Percentiles rank a stretch among this genome's conserved stretches.
Conservation (phyloP, 37 sponge, comb jelly and placozoan genomes). For the Halichondria panicea region DNA sequence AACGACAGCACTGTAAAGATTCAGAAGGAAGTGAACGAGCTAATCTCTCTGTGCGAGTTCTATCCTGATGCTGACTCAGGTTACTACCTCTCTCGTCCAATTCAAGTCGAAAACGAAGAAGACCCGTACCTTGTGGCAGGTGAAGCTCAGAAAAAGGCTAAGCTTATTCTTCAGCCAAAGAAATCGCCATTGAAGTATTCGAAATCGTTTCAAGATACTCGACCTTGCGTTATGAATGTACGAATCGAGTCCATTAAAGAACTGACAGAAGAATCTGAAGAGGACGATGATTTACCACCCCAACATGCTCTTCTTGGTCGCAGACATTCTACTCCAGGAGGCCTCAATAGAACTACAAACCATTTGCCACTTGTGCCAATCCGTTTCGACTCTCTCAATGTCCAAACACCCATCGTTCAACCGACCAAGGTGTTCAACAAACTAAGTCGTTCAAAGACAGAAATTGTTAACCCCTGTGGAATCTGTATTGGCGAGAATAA, state of each 20-base stretch:
- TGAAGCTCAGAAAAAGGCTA: too few relatives aligned
- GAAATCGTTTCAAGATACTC: too few relatives aligned
- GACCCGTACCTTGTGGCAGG: slow-evolving; percentile 5
- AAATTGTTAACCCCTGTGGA: slow-evolving; percentile 42
- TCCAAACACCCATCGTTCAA: background rate
- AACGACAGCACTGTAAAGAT: slow-evolving; percentile 2
- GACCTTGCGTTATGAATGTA: background rate
- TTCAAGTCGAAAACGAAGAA: slow-evolving; percentile 14
- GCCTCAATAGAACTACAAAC: too few relatives aligned
- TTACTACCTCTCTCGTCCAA: slow-evolving; percentile 33
- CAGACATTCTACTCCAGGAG: background rate
- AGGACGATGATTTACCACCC: too few relatives aligned
- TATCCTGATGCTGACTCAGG: slow-evolving; percentile 53
- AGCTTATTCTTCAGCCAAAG: too few relatives aligned
- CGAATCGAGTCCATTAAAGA: background rate
- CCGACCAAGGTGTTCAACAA: slow-evolving; percentile 35
- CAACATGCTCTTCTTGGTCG: background rate
- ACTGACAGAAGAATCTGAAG: background rate
- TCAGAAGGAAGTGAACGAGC: background rate
- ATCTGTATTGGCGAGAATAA: slow-evolving; percentile 28
- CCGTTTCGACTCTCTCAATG: slow-evolving; percentile 27
- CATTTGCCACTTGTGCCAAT: slow-evolving; percentile 23
- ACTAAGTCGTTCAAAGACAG: slow-evolving; percentile 16
- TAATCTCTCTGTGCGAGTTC: slow-evolving; percentile 31
- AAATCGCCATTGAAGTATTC: too few relatives aligned